Evolutionary conservation across 2,113 vertebrate species (phyloP).

Genomic region (Gnathonemus echidnorhynchus): DNA sequence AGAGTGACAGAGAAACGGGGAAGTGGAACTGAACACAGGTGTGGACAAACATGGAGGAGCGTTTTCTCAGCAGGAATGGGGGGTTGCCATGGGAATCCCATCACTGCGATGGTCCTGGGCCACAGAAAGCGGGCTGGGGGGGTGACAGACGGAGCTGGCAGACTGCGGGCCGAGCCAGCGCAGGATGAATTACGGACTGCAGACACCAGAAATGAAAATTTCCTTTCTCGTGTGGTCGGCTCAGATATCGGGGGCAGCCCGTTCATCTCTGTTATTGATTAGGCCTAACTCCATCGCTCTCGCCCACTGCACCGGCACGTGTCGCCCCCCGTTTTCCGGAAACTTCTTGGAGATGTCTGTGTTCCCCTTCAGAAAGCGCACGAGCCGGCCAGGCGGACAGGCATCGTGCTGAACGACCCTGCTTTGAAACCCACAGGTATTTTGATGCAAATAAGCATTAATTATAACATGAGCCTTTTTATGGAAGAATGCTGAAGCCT

Average conservation of each 20-base stretch:
- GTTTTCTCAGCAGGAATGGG: neutral
- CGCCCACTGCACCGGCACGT: neutral
- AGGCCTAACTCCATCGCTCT: neutral
- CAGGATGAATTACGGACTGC: conserved; percentile 31
- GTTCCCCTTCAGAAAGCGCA: conserved; percentile 36
- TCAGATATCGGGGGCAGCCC: conserved; percentile 36
- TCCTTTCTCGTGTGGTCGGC: conserved; percentile 30
- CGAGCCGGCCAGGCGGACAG: conserved; percentile 15
- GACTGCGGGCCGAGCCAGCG: neutral
- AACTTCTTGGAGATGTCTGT: conserved; percentile 22
- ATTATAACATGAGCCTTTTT: conserved; percentile 3
- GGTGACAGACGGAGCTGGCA: neutral
- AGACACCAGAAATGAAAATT: conserved; percentile 27
- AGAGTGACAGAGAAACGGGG: neutral
- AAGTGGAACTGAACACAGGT: neutral
- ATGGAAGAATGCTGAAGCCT: conserved; percentile 16
- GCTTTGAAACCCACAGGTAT: conserved; percentile 26
- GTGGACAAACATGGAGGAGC: neutral
- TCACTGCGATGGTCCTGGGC: neutral
- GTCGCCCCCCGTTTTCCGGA: neutral
- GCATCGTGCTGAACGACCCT: neutral
- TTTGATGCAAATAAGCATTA: conserved; percentile 20
- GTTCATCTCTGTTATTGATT: conserved; percentile 35
- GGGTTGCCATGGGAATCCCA: neutral
- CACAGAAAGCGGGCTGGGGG: neutral